Conservation (phyloP, 2,888 invertebrate species). For the Tanytarsus gracilentus region DNA sequence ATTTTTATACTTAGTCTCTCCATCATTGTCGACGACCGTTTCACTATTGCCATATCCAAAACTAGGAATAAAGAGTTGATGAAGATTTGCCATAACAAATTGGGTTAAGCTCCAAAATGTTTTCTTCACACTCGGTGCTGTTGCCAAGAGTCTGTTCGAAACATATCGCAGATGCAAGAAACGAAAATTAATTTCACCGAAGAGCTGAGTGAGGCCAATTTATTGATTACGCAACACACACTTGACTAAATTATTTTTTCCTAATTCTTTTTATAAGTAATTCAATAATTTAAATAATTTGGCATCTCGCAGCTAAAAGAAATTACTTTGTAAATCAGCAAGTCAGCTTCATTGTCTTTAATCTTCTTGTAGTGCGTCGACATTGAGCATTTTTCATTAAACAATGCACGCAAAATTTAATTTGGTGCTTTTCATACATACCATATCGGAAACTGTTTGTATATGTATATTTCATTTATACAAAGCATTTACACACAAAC, state of each 20-base stretch:
- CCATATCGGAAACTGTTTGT: constrained; percentile 1
- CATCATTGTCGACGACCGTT: constrained; percentile 3
- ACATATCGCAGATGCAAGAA: not conserved
- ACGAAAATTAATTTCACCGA: not conserved
- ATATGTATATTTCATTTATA: not conserved
- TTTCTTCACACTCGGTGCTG: constrained; percentile 40
- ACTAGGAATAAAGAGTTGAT: constrained; percentile 4
- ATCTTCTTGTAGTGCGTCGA: too few relatives aligned
- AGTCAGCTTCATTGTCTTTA: too few relatives aligned
- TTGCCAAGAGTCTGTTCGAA: constrained; percentile 36
- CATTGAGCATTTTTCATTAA: not conserved
- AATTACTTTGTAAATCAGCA: too few relatives aligned
- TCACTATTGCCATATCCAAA: too few relatives aligned
- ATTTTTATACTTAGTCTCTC: not conserved
- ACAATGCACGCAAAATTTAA: constrained; percentile 7
- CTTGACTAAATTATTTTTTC: too few relatives aligned
- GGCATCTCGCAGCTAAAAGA: too few relatives aligned
- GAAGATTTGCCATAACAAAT: constrained; percentile 52
- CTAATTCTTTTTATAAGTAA: too few relatives aligned
- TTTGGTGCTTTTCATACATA: not conserved
- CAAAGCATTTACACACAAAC: not conserved
- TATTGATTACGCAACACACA: too few relatives aligned
- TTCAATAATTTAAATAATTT: too few relatives aligned
- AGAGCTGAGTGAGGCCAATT: too few relatives aligned
- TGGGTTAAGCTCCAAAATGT: constrained; percentile 49